Conservation (phyloP, 35 echinoderm and acorn worm genomes). For the Apostichopus japonicus region DNA sequence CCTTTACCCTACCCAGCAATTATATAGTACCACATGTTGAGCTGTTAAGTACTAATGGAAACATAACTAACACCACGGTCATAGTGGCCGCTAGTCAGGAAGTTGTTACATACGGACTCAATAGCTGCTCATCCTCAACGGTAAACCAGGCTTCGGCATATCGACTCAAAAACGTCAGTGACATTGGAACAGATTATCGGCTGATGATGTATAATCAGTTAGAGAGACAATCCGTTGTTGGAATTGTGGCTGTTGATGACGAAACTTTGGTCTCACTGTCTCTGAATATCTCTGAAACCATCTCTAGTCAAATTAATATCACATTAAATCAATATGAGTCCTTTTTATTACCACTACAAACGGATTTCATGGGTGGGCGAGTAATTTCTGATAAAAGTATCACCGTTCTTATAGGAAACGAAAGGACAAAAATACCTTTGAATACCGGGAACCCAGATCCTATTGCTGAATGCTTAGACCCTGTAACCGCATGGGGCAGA, state of each 20-base stretch:
- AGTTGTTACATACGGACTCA: not conserved
- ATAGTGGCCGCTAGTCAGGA: not conserved
- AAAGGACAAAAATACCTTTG: not conserved
- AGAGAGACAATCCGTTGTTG: not conserved
- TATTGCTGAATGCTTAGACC: not conserved
- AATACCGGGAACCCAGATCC: not conserved
- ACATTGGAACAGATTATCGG: not conserved
- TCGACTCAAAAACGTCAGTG: not conserved
- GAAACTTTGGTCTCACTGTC: not conserved
- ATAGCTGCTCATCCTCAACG: not conserved
- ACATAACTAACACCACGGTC: not conserved
- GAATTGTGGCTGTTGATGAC: not conserved
- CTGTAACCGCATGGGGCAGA: not conserved
- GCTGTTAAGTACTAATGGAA: too few relatives aligned
- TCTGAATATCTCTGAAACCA: not conserved
- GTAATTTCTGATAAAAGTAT: not conserved
- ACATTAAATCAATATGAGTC: not conserved
- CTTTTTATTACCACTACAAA: not conserved
- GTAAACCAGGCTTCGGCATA: not conserved
- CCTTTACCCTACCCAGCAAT: not conserved
- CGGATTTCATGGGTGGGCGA: not conserved
- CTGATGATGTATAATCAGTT: not conserved
- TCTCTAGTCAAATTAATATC: not conserved
- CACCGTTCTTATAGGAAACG: not conserved
- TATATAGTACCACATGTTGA: not conserved